Evolutionary conservation across 2,888 invertebrate species (phyloP).

Genomic region (Nemotelus nigrinus): DNA sequence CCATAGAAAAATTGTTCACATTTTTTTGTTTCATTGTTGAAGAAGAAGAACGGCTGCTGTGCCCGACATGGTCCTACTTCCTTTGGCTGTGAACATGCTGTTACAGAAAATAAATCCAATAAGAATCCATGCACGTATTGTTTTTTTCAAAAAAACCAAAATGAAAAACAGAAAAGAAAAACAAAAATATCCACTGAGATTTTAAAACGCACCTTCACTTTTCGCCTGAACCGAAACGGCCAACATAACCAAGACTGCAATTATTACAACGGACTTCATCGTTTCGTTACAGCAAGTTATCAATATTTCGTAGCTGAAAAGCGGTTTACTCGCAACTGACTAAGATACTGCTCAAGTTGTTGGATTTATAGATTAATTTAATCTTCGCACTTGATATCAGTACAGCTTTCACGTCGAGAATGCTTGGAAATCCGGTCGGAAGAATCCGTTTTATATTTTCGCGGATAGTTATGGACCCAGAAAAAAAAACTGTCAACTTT

Average conservation of each 20-base stretch:
- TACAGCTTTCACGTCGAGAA: background rate
- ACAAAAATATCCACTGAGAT: background rate
- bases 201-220: constrained; percentile 16
- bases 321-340: constrained; percentile 9
- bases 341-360: background rate
- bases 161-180: background rate
- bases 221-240: constrained; percentile 1
- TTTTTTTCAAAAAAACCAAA: background rate
- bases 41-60: constrained; percentile 22
- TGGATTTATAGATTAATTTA: background rate
- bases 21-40: constrained; percentile 20
- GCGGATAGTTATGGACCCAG: constrained; percentile 17
- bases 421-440: constrained; percentile 7
- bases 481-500: constrained; percentile 9
- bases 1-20: constrained; percentile 39
- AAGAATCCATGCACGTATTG: background rate
- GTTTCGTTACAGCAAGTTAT: background rate
- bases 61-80: constrained; percentile 38
- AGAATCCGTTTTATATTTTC: constrained; percentile 31
- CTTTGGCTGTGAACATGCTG: constrained; percentile 31
- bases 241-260: constrained; percentile 11
- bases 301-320: background rate
- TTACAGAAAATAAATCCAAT: background rate
- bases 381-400: background rate
- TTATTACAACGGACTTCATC: constrained; percentile 6